Evolutionary conservation across 2,888 invertebrate genomes (phyloP).

Genomic region (Pyrochroa serraticornis): DNA sequence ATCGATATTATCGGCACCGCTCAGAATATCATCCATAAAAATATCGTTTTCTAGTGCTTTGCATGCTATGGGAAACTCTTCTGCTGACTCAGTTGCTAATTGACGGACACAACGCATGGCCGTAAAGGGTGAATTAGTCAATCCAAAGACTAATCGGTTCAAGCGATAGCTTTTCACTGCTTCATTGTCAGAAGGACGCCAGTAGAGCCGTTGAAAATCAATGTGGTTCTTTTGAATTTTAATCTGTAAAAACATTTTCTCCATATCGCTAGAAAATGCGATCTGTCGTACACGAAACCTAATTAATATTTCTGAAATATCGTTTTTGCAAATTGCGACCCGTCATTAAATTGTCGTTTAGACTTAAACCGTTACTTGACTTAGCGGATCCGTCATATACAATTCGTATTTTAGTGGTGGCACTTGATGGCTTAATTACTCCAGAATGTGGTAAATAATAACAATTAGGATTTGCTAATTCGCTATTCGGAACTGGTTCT

Average conservation of each 20-base stretch:
- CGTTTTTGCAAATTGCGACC: constrained; percentile 13
- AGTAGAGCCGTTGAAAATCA: neutral
- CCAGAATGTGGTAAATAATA: too few species aligned
- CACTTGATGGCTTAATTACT: too few species aligned
- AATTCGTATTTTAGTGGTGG: constrained; percentile 1
- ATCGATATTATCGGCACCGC: too few species aligned
- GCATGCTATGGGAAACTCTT: neutral
- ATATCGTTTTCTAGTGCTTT: too few species aligned
- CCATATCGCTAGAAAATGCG: constrained; percentile 8
- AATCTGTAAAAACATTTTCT: constrained; percentile 14
- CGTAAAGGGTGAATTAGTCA: constrained; percentile 2
- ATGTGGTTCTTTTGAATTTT: neutral
- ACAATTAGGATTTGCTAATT: too few species aligned
- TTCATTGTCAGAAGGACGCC: neutral
- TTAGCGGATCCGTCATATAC: constrained; percentile 14
- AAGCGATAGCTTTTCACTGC: neutral
- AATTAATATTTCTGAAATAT: constrained; percentile 7
- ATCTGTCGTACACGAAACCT: constrained; percentile 4
- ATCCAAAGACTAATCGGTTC: neutral
- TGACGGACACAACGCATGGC: constrained; percentile 3
- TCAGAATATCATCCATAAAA: too few species aligned
- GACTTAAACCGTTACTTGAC: constrained; percentile 8
- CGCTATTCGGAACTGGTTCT: too few species aligned
- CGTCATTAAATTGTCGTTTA: constrained; percentile 13
- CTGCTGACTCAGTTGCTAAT: neutral